Percentiles rank a stretch among this genome's conserved stretches.
phyloP scores from a whole-genome alignment of 2,113 vertebrate genomes.

The Vidua macroura region DNA sequence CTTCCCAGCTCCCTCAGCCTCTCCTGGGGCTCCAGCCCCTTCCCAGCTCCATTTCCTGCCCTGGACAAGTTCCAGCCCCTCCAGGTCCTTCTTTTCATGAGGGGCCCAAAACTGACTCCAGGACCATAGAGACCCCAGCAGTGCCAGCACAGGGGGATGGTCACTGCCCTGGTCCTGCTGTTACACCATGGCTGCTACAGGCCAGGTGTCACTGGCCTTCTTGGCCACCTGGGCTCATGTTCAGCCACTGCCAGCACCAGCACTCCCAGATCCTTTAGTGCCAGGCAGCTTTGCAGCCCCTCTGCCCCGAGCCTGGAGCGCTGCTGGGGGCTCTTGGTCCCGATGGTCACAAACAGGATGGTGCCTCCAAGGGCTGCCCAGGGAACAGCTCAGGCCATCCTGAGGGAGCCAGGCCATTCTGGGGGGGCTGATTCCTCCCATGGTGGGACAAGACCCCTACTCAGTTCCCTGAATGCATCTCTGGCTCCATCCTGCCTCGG shows the following conservation, averaged over 20 bases:
- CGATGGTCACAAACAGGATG: background rate
- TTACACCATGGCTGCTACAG: accelerated
- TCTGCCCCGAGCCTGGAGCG: background rate
- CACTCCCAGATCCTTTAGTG: background rate
- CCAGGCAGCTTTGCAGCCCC: background rate
- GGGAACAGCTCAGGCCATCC: background rate
- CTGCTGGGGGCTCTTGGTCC: background rate
- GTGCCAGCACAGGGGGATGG: background rate
- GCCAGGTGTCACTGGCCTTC: background rate
- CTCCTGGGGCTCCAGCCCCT: background rate
- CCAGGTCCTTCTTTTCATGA: accelerated
- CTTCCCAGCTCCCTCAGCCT: background rate
- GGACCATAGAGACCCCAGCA: accelerated
- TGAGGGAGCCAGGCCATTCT: background rate
- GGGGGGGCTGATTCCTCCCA: background rate
- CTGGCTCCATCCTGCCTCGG: background rate
- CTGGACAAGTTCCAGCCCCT: accelerated
- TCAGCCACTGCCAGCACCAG: background rate
- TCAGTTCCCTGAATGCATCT: background rate
- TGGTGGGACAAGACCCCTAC: background rate
- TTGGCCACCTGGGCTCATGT: background rate
- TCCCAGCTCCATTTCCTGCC: accelerated
- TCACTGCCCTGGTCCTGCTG: background rate
- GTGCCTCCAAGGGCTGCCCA: background rate
- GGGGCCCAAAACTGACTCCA: background rate